A percentile compares a stretch with the other conserved stretches of the same genome.
phyloP scores from a whole-genome alignment of 2,113 vertebrate genomes.

The Eupsittula cactorum region DNA sequence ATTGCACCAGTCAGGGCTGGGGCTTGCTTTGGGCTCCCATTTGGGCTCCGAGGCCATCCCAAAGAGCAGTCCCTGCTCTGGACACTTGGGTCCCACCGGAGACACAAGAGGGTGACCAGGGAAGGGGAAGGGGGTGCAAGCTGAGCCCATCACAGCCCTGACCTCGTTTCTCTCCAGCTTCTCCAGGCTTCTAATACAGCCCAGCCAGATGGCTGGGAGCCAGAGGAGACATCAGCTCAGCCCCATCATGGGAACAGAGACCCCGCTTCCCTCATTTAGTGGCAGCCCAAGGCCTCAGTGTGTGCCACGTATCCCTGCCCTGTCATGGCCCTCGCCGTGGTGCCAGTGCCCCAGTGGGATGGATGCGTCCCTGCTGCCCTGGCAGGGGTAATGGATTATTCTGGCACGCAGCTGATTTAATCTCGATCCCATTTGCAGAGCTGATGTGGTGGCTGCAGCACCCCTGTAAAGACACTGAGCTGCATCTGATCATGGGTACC shows the following conservation, averaged over 20 bases:
- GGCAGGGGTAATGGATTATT: not conserved
- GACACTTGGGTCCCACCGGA: not conserved
- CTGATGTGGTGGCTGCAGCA: not conserved
- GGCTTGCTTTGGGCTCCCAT: rapidly evolving
- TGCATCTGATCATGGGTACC: not conserved
- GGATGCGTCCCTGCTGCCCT: rapidly evolving
- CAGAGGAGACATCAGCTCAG: not conserved
- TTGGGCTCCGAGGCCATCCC: rapidly evolving
- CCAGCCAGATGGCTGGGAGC: not conserved
- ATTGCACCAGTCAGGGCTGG: rapidly evolving
- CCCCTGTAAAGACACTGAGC: not conserved
- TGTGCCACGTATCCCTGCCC: rapidly evolving
- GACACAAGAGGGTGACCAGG: rapidly evolving
- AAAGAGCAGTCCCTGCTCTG: rapidly evolving
- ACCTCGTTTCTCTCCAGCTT: not conserved
- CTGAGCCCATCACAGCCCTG: not conserved
- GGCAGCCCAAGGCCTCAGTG: rapidly evolving
- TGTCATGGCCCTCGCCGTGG: rapidly evolving
- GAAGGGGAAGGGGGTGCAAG: rapidly evolving
- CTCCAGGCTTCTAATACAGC: not conserved
- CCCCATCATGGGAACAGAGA: rapidly evolving
- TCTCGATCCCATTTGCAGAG: not conserved
- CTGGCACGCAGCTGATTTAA: not conserved
- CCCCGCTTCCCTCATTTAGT: rapidly evolving
- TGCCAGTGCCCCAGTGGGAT: rapidly evolving